These are phyloP conservation scores for Sturmia bella DNA, from an alignment of 2,888 invertebrate species.

Conservation along the genomic window DNA sequence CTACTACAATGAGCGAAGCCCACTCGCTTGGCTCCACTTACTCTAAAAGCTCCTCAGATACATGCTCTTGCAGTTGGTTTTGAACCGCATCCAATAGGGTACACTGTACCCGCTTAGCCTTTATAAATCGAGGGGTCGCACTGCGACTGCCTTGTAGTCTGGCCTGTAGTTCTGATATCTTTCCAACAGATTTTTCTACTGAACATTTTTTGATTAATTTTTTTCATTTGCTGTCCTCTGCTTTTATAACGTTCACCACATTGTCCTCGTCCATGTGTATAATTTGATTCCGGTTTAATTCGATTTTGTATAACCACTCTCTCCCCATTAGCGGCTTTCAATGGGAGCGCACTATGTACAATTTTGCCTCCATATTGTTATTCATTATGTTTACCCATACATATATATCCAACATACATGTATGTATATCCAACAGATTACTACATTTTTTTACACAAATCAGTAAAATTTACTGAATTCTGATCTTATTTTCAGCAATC, in stretches of 20 bases:
- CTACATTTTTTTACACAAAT: too few species aligned
- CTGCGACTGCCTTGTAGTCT: constrained; percentile 32
- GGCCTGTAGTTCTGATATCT: constrained; percentile 54
- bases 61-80: constrained; percentile 29
- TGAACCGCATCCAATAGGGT: constrained; percentile 56
- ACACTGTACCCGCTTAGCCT: constrained; percentile 29
- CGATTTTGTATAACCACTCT: constrained; percentile 44
- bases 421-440: too few species aligned
- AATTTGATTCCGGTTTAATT: constrained; percentile 49
- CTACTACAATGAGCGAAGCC: constrained; percentile 68
- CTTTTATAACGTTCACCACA: constrained; percentile 29
- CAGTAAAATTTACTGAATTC: too few species aligned
- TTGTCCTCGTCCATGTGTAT: too few species aligned
- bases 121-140: constrained; percentile 44
- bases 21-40: constrained; percentile 72
- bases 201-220: constrained; percentile 39
- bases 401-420: too few species aligned
- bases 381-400: too few species aligned
- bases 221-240: constrained; percentile 8
- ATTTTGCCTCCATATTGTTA: too few species aligned
- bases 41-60: constrained; percentile 10
- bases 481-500: too few species aligned
- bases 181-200: constrained; percentile 40
- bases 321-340: constrained; percentile 57
- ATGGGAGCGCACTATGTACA: constrained; percentile 59